Evolutionary conservation across 2,888 invertebrate species (phyloP), one percentile per base, ranked within the genome.

Genomic region (Saturnia pavonia): DNA sequence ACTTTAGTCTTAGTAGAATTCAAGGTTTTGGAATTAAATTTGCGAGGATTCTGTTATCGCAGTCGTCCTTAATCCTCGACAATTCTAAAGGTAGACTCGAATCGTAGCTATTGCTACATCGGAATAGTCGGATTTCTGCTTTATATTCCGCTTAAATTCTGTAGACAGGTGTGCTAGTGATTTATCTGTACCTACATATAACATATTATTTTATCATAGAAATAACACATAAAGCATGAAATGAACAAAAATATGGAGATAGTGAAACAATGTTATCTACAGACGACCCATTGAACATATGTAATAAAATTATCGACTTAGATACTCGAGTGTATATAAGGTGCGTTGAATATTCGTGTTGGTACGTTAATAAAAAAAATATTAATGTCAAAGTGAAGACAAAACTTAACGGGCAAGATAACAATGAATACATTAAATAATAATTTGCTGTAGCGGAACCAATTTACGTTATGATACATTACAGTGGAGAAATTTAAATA

Each of bases 11-110:
- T 60, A 16, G 48, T n/a, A 45, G 68, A 51, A 68, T 68, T 68
- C 68, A 48, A 19, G 48, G 27, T 48, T 48, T 45, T 63, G 43
- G 60, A 57, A 69, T 27, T 60, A 60, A 60, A 60, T 27, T 60
- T 60, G 19, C 27, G 25, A 27, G 57, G 19, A 60, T 60, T 25
- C 57, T 27, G 57, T 60, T 60, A 60, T 60, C 57, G 25, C 27
- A 27, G 57, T 60, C 27, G 57, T 25, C 14, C 27, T 27, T 60
- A 60, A 60, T 60, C 19, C 57, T 60, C 57, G 57, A 4, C 25
- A 27, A 14, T 25, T 60, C 25, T 60, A 14, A 27, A 27, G 25
- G 25, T 60, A 25, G 57, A 27, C 57, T 60, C 25, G 57, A 25
- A 60, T 14, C 27, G 57, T 60, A 22, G 57, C 25, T 2, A 25